Evolutionary conservation across 2,888 invertebrate species (phyloP), one percentile per base, ranked within the genome.

Genomic region (Philaethria dido): DNA sequence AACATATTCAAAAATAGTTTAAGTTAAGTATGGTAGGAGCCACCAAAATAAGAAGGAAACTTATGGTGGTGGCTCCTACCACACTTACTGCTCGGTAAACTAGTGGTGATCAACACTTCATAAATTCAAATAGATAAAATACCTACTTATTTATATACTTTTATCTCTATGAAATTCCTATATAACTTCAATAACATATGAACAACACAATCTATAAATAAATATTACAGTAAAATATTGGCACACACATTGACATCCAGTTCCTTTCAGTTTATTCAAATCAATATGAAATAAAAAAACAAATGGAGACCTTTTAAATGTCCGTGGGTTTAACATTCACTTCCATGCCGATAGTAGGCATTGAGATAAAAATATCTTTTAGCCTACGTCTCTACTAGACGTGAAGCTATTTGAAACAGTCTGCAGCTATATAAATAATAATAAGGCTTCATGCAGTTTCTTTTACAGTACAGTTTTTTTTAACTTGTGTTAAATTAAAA

Each of bases 261-360:
- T 22, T 64, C 72, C 69, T 67, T 69, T 71, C 64, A 64, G 72
- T 70, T 66, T 69, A 73, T 73, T 72, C 71, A 70, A 69, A 71
- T 71, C 66, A 50, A 64, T 64, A 63, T 68, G 63, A 70, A 69
- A 70, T 69, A 74, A 74, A 72, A 60, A 70, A 69, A 64, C 63
- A 48, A 64, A 42, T 64, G 68, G 72, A 73, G 72, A 73, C 74
- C 73, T 73, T 75, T 75, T 75, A 76, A 74, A 74, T 66, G 73
- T 71, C 74, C 63, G 71, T 66, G 65, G 73, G 57, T 62, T 69
- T 71, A 71, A 72, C 74, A 72, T 74, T 71, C 74, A 71, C 74
- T 71, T 63, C 71, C 69, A 72, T 72, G 70, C 72, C 62, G 72
- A 73, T 75, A 73, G 74, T 75, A 70, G 74, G 71, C 71, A 68